Base-by-base conservation (phyloP, 37 sponge, comb jelly and placozoan species). In the Cliona cf. orientalis region DNA sequence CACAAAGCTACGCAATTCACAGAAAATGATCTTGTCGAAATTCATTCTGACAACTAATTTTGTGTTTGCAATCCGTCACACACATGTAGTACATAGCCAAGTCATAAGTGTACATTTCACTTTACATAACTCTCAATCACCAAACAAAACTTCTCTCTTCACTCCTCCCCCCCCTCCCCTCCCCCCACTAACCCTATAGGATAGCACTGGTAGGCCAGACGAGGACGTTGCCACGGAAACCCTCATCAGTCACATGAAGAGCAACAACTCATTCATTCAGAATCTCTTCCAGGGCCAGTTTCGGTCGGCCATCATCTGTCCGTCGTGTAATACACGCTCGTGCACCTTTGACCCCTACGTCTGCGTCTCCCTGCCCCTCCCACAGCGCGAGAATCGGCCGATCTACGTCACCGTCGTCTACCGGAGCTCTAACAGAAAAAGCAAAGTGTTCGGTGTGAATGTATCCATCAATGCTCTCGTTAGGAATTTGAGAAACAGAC, bases 311-410 rank as follows among this genome's bases (percentile, higher is more conserved):
- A 78, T 97, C 49, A 67, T 46, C 46, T 97, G 98, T 62, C 86
- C 89, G 31, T 66, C 57, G 28, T 97, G 98, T 72, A 58, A 56
- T 31, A 69, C 83, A 42, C 69, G 71, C 35, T 92, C 93, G 17
- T 46, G 44, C 44, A 92, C 95, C 71, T 92, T 95, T 70, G 98
- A 97, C 46, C 90, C 98, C 42, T 97, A 97, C 83, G 69, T 88
- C 57, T 91, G 93, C 65, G 62, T 97, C 60, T 97, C 98, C 21
- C 83, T 97, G 32, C 96, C 98, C 29, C 66, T 97, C n/a, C 93
- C 93, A 35, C 85, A 91, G 66, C 74, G 82, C 9, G 84, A 91
- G 43, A 82, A 41, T 19, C 73, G 76, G 17, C 64, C 84, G 7
- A 55, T 97, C 53, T 90, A 89, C 69, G 76, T 94, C 5, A 86